Conservation (phyloP, 2,888 invertebrate species). For the Eupithecia subumbrata region DNA sequence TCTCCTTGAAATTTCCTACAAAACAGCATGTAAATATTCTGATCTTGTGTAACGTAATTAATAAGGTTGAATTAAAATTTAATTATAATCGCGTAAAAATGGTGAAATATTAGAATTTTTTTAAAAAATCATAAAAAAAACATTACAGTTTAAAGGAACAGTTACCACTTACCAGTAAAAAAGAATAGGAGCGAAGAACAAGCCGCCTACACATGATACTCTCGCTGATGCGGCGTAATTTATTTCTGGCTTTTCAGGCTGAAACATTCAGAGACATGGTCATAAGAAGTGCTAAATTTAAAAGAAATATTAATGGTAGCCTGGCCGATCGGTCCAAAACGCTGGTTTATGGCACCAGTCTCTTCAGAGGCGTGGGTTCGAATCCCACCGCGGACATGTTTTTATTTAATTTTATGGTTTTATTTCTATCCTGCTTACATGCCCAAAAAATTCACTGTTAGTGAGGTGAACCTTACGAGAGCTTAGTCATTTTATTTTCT, state of each 20-base stretch:
- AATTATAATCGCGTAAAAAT: too few species aligned
- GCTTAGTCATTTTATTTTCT: neutral
- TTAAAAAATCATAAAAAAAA: too few species aligned
- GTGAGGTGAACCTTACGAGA: neutral
- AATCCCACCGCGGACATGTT: conserved; percentile 92
- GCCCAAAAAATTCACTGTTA: neutral
- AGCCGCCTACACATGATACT: conserved; percentile 66
- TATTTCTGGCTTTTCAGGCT: conserved; percentile 69
- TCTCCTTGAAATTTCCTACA: too few species aligned
- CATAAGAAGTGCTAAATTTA: neutral
- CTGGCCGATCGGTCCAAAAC: conserved; percentile 95
- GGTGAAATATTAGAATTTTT: too few species aligned
- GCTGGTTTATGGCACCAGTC: conserved; percentile 96
- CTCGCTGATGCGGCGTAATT: conserved; percentile 62
- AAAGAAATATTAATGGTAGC: conserved; percentile 80
- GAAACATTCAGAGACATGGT: conserved; percentile 42
- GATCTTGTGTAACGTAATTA: too few species aligned
- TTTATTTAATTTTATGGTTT: conserved; percentile 39
- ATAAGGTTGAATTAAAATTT: too few species aligned
- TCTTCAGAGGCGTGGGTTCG: conserved; percentile 95
- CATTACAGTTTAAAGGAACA: too few species aligned
- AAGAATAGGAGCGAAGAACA: conserved; percentile 68
- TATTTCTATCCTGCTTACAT: neutral
- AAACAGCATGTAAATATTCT: too few species aligned
- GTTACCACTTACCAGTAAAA: conserved; percentile 67